Evolutionary conservation across 2,797 vertebrate species (phyloP).

Genomic region (Parotocinclus haroldoi): DNA sequence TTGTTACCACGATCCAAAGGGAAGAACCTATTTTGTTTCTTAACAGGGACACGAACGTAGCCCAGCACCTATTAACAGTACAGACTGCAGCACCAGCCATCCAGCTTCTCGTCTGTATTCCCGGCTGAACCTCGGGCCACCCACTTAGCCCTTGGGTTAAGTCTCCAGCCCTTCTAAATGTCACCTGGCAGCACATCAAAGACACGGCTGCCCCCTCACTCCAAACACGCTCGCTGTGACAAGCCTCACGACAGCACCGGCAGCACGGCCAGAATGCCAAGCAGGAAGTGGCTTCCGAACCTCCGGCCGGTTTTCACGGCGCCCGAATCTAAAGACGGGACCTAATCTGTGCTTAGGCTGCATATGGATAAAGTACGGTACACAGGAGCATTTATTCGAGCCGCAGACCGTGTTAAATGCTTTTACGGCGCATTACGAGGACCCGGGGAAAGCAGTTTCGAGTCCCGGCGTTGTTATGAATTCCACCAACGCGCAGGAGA

Average conservation of each 20-base stretch:
- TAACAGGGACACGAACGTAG: too few species aligned
- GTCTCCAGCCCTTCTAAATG: conserved; percentile 36
- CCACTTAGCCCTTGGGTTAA: conserved; percentile 26
- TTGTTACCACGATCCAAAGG: too few species aligned
- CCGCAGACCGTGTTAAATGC: too few species aligned
- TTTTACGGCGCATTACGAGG: too few species aligned
- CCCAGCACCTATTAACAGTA: background rate
- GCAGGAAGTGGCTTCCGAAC: conserved; percentile 16
- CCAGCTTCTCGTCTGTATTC: conserved; percentile 9
- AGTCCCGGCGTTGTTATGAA: too few species aligned
- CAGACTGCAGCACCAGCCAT: background rate
- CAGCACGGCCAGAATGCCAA: conserved; percentile 21
- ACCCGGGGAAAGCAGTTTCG: too few species aligned
- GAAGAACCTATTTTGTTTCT: too few species aligned
- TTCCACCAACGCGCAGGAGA: too few species aligned
- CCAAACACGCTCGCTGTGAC: conserved; percentile 24
- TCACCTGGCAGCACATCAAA: conserved; percentile 40
- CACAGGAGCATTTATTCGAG: too few species aligned
- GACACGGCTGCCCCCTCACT: conserved; percentile 23
- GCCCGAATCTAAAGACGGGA: too few species aligned
- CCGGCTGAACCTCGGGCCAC: conserved; percentile 21
- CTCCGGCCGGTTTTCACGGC: background rate
- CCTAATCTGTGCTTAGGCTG: too few species aligned
- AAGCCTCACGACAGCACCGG: conserved; percentile 10
- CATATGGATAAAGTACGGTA: too few species aligned